Base-by-base conservation (phyloP, 2,113 vertebrate genomes). In the Forbesichthys agassizii region DNA sequence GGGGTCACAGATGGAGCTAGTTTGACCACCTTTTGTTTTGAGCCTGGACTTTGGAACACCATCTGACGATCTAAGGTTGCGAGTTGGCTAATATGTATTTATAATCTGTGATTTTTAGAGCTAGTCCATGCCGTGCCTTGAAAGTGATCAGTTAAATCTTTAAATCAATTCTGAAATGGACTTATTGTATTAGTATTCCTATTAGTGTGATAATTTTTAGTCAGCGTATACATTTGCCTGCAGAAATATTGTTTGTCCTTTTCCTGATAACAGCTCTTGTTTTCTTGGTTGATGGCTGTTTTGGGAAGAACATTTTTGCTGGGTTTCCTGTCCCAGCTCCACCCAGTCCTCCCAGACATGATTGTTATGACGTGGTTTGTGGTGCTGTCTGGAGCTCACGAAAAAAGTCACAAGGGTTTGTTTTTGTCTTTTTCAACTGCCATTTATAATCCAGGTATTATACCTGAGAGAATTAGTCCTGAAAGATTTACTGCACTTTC, bases 391-490 rank as follows among this genome's bases (percentile, higher is more conserved):
- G 49, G 49, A 52, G 49, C 49, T 52, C 13, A 14, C 13, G 0
- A 11, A 71, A 77, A 18, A 57, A 71, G 13, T 42, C 53, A 72
- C 5, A 7, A 54, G 57, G 61, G 59, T 73, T 62, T 65, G 64
- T 6, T 61, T 73, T 62, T 65, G 64, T 6, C 12, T 46, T 42
- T 16, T 16, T 66, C 33, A 74, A 42, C 72, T 75, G 65, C 74
- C 66, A 66, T 48, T 58, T 66, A 36, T 59, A 51, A 58, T 59
- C 56, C 49, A 42, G 13, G 56, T 51, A 20, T 16, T 13, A 59
- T 59, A 59, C 55, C 12, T 58, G 11, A 47, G 27, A 53, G 27
- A 9, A 64, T 64, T 53, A 5, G 6, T n/a, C 13, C 14, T 11
- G 47, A 48, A 16, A 63, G 62, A 7, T 12, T 64, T 42, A 42